Percentiles rank a stretch among this genome's conserved stretches.
These are phyloP conservation scores for Heliocidaris erythrogramma DNA, from an alignment of 35 echinoderm and acorn worm species.

Conservation along the genomic window DNA sequence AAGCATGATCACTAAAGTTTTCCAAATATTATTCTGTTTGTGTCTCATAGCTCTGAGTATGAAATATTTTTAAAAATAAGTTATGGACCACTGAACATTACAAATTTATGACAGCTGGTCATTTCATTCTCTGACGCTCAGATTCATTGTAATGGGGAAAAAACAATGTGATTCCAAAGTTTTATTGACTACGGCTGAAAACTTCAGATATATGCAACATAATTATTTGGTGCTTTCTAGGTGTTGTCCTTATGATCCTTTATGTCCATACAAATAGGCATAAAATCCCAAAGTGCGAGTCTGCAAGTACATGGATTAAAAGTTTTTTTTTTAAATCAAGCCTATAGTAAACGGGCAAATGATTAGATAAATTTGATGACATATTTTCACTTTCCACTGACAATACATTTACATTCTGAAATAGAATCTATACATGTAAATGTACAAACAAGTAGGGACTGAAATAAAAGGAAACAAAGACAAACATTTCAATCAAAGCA, in stretches of 20 bases:
- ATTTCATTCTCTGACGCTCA: too few species aligned
- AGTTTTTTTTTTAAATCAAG: too few species aligned
- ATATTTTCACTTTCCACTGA: too few species aligned
- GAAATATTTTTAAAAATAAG: background rate
- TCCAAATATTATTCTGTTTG: too few species aligned
- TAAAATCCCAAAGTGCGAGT: background rate
- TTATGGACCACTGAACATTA: background rate
- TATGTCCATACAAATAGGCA: background rate
- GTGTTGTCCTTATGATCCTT: background rate
- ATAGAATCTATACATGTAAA: background rate
- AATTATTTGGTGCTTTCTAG: background rate
- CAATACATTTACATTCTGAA: background rate
- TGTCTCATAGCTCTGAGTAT: too few species aligned
- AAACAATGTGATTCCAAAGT: background rate
- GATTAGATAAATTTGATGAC: background rate
- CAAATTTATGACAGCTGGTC: too few species aligned
- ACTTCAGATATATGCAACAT: too few species aligned
- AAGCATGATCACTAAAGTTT: too few species aligned
- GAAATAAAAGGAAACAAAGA: background rate
- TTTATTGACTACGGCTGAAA: too few species aligned
- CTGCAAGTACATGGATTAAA: background rate
- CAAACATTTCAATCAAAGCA: background rate
- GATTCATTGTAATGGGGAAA: background rate
- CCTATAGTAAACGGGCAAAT: background rate
- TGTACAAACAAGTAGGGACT: background rate